These are phyloP conservation scores for Cheilosia urbana DNA, from an alignment of 2,888 invertebrate genomes.

Conservation along the genomic window DNA sequence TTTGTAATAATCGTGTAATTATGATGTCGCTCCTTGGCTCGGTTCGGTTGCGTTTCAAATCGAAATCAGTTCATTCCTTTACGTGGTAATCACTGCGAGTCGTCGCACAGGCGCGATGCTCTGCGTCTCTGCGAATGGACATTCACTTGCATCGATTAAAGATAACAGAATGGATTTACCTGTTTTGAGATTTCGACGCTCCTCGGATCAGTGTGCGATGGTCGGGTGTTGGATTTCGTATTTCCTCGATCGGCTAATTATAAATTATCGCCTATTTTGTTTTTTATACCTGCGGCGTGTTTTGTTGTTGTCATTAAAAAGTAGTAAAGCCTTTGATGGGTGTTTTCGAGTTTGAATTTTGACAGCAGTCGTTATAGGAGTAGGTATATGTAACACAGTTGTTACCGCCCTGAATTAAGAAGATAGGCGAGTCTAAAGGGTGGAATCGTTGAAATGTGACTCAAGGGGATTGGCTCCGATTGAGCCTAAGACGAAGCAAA, in stretches of 20 bases:
- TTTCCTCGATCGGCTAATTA: constrained; percentile 63
- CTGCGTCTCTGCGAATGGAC: constrained; percentile 56
- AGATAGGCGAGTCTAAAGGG: neutral
- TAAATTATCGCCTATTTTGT: constrained; percentile 50
- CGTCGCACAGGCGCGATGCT: constrained; percentile 45
- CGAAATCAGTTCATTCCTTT: constrained; percentile 42
- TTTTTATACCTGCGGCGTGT: constrained; percentile 24
- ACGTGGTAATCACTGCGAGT: constrained; percentile 51
- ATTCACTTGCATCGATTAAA: constrained; percentile 72
- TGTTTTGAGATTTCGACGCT: constrained; percentile 53
- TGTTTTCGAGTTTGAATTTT: constrained; percentile 55
- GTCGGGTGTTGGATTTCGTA: constrained; percentile 49
- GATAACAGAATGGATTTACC: constrained; percentile 70
- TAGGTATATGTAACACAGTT: neutral
- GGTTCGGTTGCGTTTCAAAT: constrained; percentile 16
- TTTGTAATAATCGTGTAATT: constrained; percentile 75
- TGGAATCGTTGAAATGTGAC: neutral
- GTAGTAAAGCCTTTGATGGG: constrained; percentile 60
- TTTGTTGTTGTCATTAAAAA: constrained; percentile 43
- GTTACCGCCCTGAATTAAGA: neutral
- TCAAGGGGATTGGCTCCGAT: too few relatives aligned
- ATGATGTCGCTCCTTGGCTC: constrained; percentile 64
- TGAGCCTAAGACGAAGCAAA: too few relatives aligned
- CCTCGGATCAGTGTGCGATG: constrained; percentile 47
- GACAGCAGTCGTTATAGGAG: constrained; percentile 55